Evolutionary conservation across 2,113 vertebrate species (phyloP), one percentile per base, ranked within the genome.

Genomic region (Hyla sarda): DNA sequence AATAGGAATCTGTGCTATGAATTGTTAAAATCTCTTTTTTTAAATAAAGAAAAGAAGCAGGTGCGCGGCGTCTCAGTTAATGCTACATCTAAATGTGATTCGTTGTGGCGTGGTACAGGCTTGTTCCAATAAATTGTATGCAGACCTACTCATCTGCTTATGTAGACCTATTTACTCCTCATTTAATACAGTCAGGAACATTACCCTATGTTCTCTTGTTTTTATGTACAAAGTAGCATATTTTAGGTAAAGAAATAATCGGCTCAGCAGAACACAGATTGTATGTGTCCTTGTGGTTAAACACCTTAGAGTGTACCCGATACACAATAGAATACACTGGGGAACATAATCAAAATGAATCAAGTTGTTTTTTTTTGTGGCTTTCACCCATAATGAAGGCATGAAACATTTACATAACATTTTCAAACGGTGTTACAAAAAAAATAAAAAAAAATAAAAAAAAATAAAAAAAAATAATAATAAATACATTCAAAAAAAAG

Each of bases 221-320:
- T 79, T 62, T 14, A 45, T 81, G 19, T 30, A 28, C n/a, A 25
- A 41, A 45, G 30, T 9, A 34, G 56, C 12, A 41, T 25, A 62
- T 60, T 80, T 25, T 30, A 81, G 47, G 28, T 58, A 56, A 78
- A 58, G 32, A 47, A 81, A 65, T 65, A 81, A 81, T 81, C 65
- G 32, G 19, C n/a, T 60, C 9, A 34, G 77, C 32, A 45, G 30
- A 50, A 47, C 1, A 52, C 28, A 80, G 23, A 62, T 14, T 45
- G 11, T 30, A 13, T 2, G 14, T 5, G 14, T 71, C 34, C 32
- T 37, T 19, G 17, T 21, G 67, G 32, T 23, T 69, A 34, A 69
- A 67, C 1, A 67, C 1, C 4, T 25, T 76, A 76, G n/a, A 30
- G 47, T 76, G 16, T 32, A 76, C 23, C n/a, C 12, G 1, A 50